A percentile compares a stretch with the other conserved stretches of the same genome.
These are phyloP conservation scores for Drosophila sordidapex DNA, from an alignment of 2,888 invertebrate species.

Conservation along the genomic window DNA sequence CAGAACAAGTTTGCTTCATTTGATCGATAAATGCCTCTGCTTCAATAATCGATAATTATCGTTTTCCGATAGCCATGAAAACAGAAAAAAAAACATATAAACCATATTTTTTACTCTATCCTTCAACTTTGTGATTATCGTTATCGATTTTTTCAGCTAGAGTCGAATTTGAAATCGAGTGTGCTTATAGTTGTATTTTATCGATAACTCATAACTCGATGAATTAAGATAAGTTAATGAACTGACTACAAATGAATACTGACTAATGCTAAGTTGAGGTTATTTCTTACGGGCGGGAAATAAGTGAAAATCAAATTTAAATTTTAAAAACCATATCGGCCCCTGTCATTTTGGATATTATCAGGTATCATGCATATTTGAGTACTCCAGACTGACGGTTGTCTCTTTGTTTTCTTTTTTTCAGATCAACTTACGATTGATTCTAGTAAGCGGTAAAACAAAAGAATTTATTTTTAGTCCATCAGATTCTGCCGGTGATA, in stretches of 20 bases:
- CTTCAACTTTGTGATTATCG: no score
- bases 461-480: conserved; percentile 99
- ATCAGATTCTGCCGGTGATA: conserved; percentile 98
- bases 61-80: no score
- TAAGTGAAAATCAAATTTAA: neutral
- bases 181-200: neutral
- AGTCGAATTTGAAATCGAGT: no score
- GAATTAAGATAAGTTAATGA: no score
- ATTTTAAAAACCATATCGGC: neutral
- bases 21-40: neutral
- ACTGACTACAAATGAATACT: no score
- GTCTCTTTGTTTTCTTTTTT: conserved; percentile 21
- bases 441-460: conserved; percentile 99
- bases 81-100: no score
- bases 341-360: neutral
- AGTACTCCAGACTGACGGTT: neutral
- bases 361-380: neutral
- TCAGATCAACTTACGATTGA: conserved; percentile 98
- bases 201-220: neutral
- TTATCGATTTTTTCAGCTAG: no score
- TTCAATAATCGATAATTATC: neutral
- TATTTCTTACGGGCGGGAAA: neutral
- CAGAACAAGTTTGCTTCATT: neutral
- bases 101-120: no score
- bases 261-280: no score